phyloP scores from a whole-genome alignment of 37 sponge, comb jelly and placozoan genomes.

The Crambe crambe region DNA sequence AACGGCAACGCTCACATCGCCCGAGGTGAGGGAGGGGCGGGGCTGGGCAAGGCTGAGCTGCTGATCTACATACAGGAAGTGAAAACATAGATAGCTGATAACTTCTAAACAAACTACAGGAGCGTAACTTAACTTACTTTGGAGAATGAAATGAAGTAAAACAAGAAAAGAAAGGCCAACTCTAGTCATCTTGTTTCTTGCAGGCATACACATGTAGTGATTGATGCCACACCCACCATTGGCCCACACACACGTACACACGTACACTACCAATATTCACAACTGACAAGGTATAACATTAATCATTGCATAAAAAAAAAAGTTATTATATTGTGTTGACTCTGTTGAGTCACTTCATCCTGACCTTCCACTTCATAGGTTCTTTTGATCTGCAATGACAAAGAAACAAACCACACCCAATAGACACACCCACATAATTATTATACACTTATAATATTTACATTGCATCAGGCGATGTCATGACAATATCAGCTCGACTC shows the following conservation, averaged over 20 bases:
- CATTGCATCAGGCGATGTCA: slow-evolving; percentile 29
- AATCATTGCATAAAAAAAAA: too few relatives aligned
- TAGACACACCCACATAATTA: not conserved
- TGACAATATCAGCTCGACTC: slow-evolving; percentile 13
- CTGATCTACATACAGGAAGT: too few relatives aligned
- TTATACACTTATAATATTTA: not conserved
- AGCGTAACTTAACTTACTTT: not conserved
- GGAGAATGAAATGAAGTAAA: not conserved
- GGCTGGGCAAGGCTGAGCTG: not conserved
- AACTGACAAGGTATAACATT: too few relatives aligned
- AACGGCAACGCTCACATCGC: not conserved
- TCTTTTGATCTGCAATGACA: not conserved
- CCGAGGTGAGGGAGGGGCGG: not conserved
- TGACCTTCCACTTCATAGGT: not conserved
- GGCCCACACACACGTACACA: not conserved
- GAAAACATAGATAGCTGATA: too few relatives aligned
- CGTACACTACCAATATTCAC: not conserved
- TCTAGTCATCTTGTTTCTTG: too few relatives aligned
- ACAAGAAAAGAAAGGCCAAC: too few relatives aligned
- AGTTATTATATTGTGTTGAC: too few relatives aligned
- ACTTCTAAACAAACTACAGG: not conserved
- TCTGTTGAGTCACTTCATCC: not conserved
- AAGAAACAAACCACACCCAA: not conserved
- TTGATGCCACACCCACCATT: not conserved
- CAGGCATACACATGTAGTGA: not conserved